phyloP scores from a whole-genome alignment of 2,888 invertebrate species.

The Agriopis aurantiaria region DNA sequence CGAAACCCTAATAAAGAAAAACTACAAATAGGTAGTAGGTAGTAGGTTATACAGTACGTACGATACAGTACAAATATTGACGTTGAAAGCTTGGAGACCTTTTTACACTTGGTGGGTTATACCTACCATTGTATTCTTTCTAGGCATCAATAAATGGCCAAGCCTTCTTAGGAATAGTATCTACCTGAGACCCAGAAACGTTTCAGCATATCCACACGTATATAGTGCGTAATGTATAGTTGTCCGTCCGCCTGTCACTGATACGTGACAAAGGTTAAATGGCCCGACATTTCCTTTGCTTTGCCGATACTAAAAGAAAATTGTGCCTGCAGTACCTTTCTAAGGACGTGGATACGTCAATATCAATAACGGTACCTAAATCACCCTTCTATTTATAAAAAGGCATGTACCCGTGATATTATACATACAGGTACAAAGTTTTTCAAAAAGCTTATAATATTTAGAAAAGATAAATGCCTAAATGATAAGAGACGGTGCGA shows the following conservation, averaged over 20 bases:
- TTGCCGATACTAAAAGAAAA: conserved; percentile 44
- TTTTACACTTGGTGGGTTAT: not conserved
- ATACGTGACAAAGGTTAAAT: conserved; percentile 62
- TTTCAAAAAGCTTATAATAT: not conserved
- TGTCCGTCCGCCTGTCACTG: conserved; percentile 44
- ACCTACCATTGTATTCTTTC: not conserved
- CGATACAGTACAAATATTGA: not conserved
- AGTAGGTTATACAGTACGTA: not conserved
- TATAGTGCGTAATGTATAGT: conserved; percentile 40
- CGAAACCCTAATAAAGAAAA: too few relatives aligned
- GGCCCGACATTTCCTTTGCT: conserved; percentile 49
- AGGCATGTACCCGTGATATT: conserved; percentile 6
- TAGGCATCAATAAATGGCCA: conserved; percentile 12
- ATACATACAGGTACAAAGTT: not conserved
- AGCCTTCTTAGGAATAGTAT: conserved; percentile 15
- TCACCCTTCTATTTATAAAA: conserved; percentile 28
- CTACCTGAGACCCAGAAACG: conserved; percentile 22
- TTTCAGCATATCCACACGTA: conserved; percentile 2
- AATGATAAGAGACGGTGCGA: not conserved
- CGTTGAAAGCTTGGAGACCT: not conserved
- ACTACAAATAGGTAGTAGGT: not conserved
- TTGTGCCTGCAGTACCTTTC: conserved; percentile 37
- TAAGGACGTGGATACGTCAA: conserved; percentile 33
- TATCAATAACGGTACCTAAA: conserved; percentile 35
- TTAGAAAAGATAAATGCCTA: not conserved